Evolutionary conservation across 1,140 invertebrate genomes (phyloP), one percentile per base, ranked within the genome.

Genomic region (Pogonus chalceus): DNA sequence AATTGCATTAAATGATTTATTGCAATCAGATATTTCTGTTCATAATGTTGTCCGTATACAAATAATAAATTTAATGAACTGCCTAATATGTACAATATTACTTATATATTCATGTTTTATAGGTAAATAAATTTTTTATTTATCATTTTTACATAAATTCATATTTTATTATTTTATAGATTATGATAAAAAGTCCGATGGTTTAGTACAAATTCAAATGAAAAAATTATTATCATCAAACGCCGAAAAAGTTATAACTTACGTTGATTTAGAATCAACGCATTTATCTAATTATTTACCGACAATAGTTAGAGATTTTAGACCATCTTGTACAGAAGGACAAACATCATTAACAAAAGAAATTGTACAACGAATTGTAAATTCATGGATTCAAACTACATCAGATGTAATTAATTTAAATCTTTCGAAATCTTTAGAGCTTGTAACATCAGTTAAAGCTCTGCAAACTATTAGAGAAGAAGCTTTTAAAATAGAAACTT

Each of bases 31-130:
- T 73, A 76, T 46, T 69, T 78, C 1, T 78, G n/a, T 31, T 26
- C 23, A 76, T 56, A 68, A 70, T n/a, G 68, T 72, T 59, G 73
- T 74, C 16, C 73, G 69, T 56, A 71, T 75, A 35, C 72, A 76
- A 46, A 76, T 79, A 18, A 64, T 78, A 2, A 70, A 73, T 23
- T 76, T 74, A 55, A 65, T 79, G 16, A 71, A 74, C 50, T 73
- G 77, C 58, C 69, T 80, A 1, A 67, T 77, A 49, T 73, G 72
- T 43, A 78, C 76, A 39, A 67, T 79, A 26, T 68, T 76, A 21
- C 65, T 84, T 22, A 73, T 84, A 14, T 73, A 79, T 64, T 74
- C 75, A 60, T 85, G 82, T 67, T 81, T 85, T 67, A 74, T 83
- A 58, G 77, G 82, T 84, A 60, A 77, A 74, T 69, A 50, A 20